A percentile compares a stretch with the other conserved stretches of the same genome.
Evolutionary conservation across 2,888 invertebrate species (phyloP).

Genomic region (Scaptomyza caliginosa): DNA sequence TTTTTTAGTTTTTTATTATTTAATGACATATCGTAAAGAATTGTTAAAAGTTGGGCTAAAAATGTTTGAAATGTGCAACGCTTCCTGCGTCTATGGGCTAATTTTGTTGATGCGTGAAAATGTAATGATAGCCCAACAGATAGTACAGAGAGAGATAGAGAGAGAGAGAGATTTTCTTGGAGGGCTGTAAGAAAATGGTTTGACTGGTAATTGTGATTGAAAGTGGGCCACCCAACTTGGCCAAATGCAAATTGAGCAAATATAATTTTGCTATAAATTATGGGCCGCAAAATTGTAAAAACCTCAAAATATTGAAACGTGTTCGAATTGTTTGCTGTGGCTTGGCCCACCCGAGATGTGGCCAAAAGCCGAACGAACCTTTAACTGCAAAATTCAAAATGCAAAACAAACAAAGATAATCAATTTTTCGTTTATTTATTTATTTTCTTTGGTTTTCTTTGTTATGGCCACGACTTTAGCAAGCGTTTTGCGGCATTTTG

Average conservation of each 20-base stretch:
- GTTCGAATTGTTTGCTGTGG: constrained; percentile 61
- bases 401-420: constrained; percentile 50
- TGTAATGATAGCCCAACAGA: constrained; percentile 25
- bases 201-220: constrained; percentile 38
- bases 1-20: constrained; percentile 36
- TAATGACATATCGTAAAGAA: constrained; percentile 80
- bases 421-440: constrained; percentile 39
- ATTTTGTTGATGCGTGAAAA: constrained; percentile 66
- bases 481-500: not conserved
- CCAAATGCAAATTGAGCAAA: constrained; percentile 63
- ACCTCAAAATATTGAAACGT: constrained; percentile 80
- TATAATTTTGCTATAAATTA: constrained; percentile 73
- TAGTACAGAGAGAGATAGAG: not conserved
- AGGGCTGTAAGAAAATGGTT: constrained; percentile 27
- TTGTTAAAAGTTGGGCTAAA: constrained; percentile 75
- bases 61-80: constrained; percentile 67
- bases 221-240: constrained; percentile 57
- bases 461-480: constrained; percentile 68
- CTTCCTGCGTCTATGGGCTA: constrained; percentile 68
- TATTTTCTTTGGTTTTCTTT: not conserved
- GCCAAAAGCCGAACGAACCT: too few species aligned
- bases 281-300: constrained; percentile 53
- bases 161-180: not conserved
- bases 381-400: constrained; percentile 40
- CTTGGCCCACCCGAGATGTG: constrained; percentile 41